phyloP scores from a whole-genome alignment of 2,113 vertebrate genomes.

The Parotia lawesii region DNA sequence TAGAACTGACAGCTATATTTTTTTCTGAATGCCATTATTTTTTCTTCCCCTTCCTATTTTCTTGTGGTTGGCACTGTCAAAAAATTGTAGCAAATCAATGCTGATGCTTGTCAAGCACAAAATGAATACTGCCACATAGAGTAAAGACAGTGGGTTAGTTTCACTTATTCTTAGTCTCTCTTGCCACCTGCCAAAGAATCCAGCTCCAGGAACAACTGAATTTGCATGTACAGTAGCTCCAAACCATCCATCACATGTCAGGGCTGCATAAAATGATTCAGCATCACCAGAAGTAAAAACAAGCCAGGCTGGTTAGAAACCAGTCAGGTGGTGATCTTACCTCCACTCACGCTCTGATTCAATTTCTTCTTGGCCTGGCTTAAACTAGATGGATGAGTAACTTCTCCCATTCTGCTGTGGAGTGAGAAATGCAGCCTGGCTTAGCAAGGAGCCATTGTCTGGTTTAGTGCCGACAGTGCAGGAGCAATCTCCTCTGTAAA shows the following conservation, averaged over 20 bases:
- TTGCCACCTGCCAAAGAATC: neutral
- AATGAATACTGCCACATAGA: neutral
- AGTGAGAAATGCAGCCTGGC: rapidly evolving
- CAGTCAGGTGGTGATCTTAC: neutral
- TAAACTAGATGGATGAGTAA: neutral
- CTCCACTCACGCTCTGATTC: rapidly evolving
- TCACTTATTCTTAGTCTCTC: neutral
- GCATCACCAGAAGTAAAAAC: neutral
- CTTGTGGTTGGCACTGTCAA: neutral
- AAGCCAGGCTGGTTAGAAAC: neutral
- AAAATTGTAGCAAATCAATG: neutral
- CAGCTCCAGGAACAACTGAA: neutral
- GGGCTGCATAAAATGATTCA: neutral
- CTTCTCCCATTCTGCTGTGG: neutral
- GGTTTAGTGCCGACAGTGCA: rapidly evolving
- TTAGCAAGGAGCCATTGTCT: neutral
- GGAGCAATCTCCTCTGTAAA: neutral
- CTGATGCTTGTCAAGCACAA: rapidly evolving
- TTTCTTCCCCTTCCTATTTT: neutral
- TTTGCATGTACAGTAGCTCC: neutral
- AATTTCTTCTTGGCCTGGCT: neutral
- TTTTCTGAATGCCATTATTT: neutral
- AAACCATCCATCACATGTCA: neutral
- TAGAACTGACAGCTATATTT: neutral
- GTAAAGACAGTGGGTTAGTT: neutral